Base-by-base conservation (phyloP, 2,888 invertebrate genomes). In the Drosophila eohydei region DNA sequence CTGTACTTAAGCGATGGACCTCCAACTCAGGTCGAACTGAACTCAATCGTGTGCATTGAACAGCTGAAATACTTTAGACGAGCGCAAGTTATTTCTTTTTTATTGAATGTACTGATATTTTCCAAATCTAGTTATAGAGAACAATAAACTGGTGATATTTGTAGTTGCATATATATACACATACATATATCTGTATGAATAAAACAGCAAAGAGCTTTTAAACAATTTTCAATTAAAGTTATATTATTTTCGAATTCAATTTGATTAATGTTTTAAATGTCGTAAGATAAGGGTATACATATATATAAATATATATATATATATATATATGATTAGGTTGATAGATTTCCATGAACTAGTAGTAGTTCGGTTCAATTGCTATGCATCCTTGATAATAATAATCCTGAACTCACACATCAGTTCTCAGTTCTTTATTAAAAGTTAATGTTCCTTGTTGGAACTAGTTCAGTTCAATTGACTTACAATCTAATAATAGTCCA, bases 141-240 rank as follows among this genome's bases (percentile, higher is more conserved):
- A 89, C 83, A 89, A 85, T 89, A 82, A 80, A 80, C 82, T 88
- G 88, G 89, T 85, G 84, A 89, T 89, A 89, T 85, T 80, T 83
- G 86, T 85, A 88, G 78, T 72, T 80, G 86, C 82, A 67, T 65
- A 83, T 73, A 57, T 32, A 52, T 46, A 40, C 7, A 50, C 32
- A 32, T 32, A 32, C 12, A 50, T 50, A 16, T 34, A 34, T 50
- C 32, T 50, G 36, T 38, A 54, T 51, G 43, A 69, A 73, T 67
- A 57, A 78, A 66, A 60, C 32, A 57, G 43, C 38, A 58, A 56
- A 57, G 32, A 55, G 60, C 63, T 76, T 78, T 78, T 64, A 54
- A 63, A 40, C 14, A 56, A 56, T 79, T 54, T 54, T 54, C 40
- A 38, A 54, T 9, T 3, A 16, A 38, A 2, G 0, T 38, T 38